Conservation (phyloP, 2,113 vertebrate genomes). For the Tychaedon coryphoeus region DNA sequence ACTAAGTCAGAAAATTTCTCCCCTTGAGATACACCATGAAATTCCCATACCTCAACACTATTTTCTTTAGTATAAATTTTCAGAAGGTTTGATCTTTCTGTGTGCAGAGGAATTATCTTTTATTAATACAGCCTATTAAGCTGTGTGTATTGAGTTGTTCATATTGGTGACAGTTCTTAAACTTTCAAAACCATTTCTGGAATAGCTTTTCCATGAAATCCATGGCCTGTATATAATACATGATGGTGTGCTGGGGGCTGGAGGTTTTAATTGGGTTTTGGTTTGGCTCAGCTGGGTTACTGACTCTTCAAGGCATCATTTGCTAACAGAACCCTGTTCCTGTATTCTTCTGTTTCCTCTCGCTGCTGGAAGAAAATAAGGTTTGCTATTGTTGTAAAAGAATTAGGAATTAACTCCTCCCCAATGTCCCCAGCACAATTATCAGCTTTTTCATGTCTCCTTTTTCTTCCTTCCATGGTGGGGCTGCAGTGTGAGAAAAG, state of each 20-base stretch:
- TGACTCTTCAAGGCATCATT: background rate
- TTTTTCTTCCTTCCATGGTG: background rate
- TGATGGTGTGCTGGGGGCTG: background rate
- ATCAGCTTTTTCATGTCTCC: background rate
- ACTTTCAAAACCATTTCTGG: background rate
- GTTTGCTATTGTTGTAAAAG: background rate
- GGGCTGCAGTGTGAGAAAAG: background rate
- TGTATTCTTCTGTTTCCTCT: background rate
- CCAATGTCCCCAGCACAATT: fast-evolving
- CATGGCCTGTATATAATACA: fast-evolving
- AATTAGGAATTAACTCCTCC: background rate
- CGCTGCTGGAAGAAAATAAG: background rate
- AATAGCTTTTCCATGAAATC: background rate
- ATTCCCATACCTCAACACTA: slow-evolving; percentile 1
- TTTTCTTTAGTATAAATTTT: slow-evolving; percentile 18
- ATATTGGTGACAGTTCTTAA: background rate
- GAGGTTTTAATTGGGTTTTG: background rate
- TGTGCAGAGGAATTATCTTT: slow-evolving; percentile 9
- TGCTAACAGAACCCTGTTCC: background rate
- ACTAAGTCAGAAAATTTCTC: background rate
- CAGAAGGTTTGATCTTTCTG: slow-evolving; percentile 8
- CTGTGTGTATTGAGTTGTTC: background rate
- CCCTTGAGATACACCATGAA: background rate
- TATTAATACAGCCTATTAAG: slow-evolving; percentile 7
- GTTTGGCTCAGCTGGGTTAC: background rate